A percentile compares a stretch with the other conserved stretches of the same genome.
Evolutionary conservation across 2,888 invertebrate genomes (phyloP).

Genomic region (Rhyacophila evoluta): DNA sequence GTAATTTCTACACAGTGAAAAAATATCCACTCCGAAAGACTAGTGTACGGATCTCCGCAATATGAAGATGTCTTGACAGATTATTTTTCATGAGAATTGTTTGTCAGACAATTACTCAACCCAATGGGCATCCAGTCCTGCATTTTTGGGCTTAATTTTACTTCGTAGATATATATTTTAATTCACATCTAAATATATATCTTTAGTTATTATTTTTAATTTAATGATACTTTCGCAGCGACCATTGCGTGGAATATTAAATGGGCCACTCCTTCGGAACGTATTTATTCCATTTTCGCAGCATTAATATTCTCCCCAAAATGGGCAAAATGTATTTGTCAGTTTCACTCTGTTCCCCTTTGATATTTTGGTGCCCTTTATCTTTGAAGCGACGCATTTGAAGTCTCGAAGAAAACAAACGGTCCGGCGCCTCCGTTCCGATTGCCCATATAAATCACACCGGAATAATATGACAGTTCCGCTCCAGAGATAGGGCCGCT

Average conservation of each 20-base stretch:
- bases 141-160: no score
- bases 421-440: slow-evolving; percentile 44
- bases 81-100: no score
- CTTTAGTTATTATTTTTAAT: no score
- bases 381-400: slow-evolving; percentile 15
- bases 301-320: background rate
- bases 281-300: background rate
- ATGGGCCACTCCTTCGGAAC: background rate
- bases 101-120: no score
- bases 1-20: no score
- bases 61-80: no score
- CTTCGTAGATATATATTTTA: no score
- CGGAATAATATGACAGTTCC: slow-evolving; percentile 41
- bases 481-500: slow-evolving; percentile 26
- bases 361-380: slow-evolving; percentile 19
- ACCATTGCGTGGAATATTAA: background rate
- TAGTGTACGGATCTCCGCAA: no score
- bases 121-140: no score
- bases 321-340: slow-evolving; percentile 20
- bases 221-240: background rate
- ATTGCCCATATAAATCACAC: slow-evolving; percentile 47
- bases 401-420: slow-evolving; percentile 36
- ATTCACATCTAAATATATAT: no score
- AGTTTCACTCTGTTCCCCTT: slow-evolving; percentile 14
- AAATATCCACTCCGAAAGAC: no score